phyloP scores from a whole-genome alignment of 2,888 invertebrate species.

The Drosophila recens region DNA sequence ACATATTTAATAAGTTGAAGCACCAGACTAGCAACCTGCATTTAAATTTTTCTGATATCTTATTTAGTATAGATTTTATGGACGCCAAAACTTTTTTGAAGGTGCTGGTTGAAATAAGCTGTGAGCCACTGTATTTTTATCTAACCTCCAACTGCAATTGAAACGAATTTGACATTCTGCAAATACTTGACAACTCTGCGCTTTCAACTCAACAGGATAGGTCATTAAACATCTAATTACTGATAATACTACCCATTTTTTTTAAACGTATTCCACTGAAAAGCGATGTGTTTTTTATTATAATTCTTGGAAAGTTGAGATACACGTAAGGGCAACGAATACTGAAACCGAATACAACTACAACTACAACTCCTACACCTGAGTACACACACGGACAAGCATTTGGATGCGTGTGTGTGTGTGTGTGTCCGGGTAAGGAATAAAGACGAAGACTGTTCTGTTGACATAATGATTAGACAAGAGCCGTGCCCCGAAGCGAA shows the following conservation, averaged over 20 bases:
- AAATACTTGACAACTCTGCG: background rate
- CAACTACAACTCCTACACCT: conserved; percentile 63
- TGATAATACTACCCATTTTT: conserved; percentile 8
- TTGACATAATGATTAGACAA: conserved; percentile 77
- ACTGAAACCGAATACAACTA: background rate
- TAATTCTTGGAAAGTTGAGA: conserved; percentile 58
- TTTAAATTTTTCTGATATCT: too few relatives aligned
- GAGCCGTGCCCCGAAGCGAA: conserved; percentile 45
- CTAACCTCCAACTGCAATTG: background rate
- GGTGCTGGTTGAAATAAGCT: too few relatives aligned
- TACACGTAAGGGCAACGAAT: conserved; percentile 32
- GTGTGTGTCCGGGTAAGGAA: conserved; percentile 18
- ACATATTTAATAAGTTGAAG: too few relatives aligned
- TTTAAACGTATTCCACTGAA: conserved; percentile 37
- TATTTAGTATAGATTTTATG: too few relatives aligned
- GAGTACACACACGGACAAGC: conserved; percentile 39
- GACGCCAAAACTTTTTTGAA: too few relatives aligned
- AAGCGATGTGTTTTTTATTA: conserved; percentile 12
- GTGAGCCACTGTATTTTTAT: background rate
- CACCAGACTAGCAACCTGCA: too few relatives aligned
- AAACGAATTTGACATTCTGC: background rate
- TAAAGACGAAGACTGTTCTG: conserved; percentile 27
- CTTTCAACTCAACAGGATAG: background rate
- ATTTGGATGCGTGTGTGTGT: background rate
- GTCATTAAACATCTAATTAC: conserved; percentile 4